Conservation (phyloP, 2,797 vertebrate species). For the Rhabdophis nuchalis region DNA sequence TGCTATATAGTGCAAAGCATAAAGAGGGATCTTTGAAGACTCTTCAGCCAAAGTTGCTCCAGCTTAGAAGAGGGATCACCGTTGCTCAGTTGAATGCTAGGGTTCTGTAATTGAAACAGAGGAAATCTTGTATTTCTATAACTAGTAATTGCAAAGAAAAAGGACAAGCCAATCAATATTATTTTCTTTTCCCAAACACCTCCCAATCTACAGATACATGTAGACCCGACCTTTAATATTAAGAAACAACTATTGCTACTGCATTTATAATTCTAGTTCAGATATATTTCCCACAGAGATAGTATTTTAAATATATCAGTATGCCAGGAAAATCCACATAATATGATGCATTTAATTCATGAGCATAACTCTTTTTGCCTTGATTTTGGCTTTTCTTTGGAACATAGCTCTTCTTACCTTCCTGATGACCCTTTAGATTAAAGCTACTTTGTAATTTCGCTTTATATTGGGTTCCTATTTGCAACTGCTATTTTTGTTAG, state of each 20-base stretch:
- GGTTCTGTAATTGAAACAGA: background rate
- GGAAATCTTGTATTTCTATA: background rate
- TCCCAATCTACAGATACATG: too few species aligned
- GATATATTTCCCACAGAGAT: background rate
- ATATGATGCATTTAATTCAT: background rate
- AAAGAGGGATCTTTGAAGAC: background rate
- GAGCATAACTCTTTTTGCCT: background rate
- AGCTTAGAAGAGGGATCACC: background rate
- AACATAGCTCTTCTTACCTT: background rate
- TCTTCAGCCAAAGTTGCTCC: background rate
- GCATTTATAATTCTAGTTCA: background rate
- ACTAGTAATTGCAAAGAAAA: background rate
- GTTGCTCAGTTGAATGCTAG: background rate
- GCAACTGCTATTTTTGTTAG: background rate
- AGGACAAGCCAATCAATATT: background rate
- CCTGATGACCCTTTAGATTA: background rate
- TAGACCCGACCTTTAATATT: too few species aligned
- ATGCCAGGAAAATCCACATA: background rate
- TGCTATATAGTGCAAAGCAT: constrained; percentile 34
- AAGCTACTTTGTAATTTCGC: background rate
- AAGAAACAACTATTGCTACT: background rate
- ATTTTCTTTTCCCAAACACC: background rate
- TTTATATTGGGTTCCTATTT: background rate
- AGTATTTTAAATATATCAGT: background rate
- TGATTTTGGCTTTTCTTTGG: background rate